A percentile compares a stretch with the other conserved stretches of the same genome.
phyloP scores from a whole-genome alignment of 64 coral and sea anemone species.

The Stylophora pistillata region DNA sequence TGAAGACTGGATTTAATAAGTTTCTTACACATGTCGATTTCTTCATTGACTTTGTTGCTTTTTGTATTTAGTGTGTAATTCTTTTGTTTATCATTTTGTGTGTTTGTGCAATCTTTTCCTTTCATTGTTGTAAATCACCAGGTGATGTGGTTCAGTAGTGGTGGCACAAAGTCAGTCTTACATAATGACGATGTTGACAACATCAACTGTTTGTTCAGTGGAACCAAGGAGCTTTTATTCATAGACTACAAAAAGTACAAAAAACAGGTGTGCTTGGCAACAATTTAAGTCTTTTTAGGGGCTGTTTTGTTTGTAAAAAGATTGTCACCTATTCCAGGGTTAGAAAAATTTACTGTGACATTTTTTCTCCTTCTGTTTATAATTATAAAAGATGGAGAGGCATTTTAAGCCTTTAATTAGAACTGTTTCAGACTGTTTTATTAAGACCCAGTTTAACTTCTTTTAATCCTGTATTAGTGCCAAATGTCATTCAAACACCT shows the following conservation, averaged over 20 bases:
- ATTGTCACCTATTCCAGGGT: no score
- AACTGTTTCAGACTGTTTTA: no score
- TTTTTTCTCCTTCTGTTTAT: no score
- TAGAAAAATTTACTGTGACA: no score
- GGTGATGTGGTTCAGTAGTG: conserved; percentile 99
- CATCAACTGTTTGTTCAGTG: conserved; percentile 97
- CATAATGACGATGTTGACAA: conserved; percentile 99
- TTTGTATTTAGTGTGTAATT: not conserved
- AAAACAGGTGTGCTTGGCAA: conserved; percentile 58
- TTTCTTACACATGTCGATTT: no score
- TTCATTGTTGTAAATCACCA: conserved; percentile 12
- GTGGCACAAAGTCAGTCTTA: conserved; percentile 97
- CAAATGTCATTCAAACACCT: no score
- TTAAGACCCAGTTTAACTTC: no score
- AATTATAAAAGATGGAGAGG: no score
- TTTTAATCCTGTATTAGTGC: no score
- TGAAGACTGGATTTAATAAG: no score
- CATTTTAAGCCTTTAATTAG: no score
- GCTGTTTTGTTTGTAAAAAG: not conserved
- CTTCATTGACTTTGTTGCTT: no score
- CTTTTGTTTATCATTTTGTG: not conserved
- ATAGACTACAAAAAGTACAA: conserved; percentile 98
- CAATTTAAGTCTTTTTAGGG: not conserved
- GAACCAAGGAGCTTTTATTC: conserved; percentile 89
- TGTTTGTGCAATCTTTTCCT: not conserved